Base-by-base conservation (phyloP, 2,888 invertebrate genomes). In the Eupeodes luniger region DNA sequence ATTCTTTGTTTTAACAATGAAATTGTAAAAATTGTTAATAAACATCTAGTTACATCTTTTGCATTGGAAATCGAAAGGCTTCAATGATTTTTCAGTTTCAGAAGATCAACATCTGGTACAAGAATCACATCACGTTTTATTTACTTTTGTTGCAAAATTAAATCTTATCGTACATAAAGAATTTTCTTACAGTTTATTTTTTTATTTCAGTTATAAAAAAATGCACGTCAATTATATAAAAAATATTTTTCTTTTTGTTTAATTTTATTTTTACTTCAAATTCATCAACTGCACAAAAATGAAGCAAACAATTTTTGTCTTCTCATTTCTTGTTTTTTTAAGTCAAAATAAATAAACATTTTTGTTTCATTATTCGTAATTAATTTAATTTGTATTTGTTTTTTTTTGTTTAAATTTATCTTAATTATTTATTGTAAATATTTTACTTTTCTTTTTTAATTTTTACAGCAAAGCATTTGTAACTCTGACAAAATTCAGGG, bases 341-440 rank as follows among this genome's bases (percentile, higher is more conserved):
- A 4, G 51, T 69, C 16, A 47, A 72, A 72, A 59, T 19, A 57
- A 72, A 59, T 44, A 59, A 27, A 72, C 5, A 16, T n/a, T 57
- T 57, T 47, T 12, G 27, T 27, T 27, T 27, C 27, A 47, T 47
- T 6, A 19, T 57, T 19, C 36, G 34, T 34, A 40, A 47, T 47
- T 36, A 14, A 36, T 3, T 16, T 16, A 72, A 53, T 69, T 47
- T 47, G 36, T 57, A 57, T 36, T 69, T 34, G 53, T n/a, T 66
- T 44, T n/a, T 66, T 44, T 57, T 61, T 49, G 53, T 53, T 75
- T 70, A 11, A 61, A 67, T 74, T 77, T 74, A 61, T 27, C 74
- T 83, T 27, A 85, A 80, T 76, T 62, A 80, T 51, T 76, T 80
- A 75, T 75, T 78, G 74, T 84, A 74, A 84, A 74, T 40, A 67